phyloP scores from a whole-genome alignment of 2,797 vertebrate species.

The Propithecus deckenii region DNA sequence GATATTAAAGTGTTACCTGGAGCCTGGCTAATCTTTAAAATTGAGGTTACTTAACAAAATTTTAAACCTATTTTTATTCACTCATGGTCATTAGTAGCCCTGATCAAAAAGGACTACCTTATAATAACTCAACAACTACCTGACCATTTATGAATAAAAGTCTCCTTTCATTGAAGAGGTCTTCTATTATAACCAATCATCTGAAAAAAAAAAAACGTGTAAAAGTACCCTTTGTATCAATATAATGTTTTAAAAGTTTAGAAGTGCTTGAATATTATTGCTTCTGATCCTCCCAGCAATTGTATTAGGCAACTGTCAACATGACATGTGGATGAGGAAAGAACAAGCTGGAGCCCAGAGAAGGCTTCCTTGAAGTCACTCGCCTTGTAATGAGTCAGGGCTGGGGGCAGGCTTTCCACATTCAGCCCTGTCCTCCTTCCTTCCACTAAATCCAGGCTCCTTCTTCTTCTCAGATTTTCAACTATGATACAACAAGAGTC shows the following conservation, averaged over 20 bases:
- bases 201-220: neutral
- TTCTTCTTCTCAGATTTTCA: neutral
- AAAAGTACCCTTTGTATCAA: neutral
- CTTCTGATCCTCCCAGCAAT: neutral
- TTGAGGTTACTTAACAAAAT: neutral
- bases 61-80: neutral
- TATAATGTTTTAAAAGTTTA: neutral
- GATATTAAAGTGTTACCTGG: neutral
- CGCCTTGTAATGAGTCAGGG: neutral
- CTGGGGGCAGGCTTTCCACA: neutral
- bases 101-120: neutral
- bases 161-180: neutral
- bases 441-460: neutral
- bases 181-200: neutral
- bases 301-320: no score
- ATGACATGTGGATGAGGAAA: accelerated
- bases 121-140: neutral
- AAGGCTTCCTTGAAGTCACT: neutral
- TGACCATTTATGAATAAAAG: neutral
- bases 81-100: neutral
- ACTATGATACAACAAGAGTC: neutral
- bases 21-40: neutral
- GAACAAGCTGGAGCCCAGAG: neutral
- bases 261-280: neutral
- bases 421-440: neutral